Percentiles rank a stretch among this genome's conserved stretches.
Evolutionary conservation across 2,797 vertebrate species (phyloP).

Genomic region (Myiotriccus ornatus): DNA sequence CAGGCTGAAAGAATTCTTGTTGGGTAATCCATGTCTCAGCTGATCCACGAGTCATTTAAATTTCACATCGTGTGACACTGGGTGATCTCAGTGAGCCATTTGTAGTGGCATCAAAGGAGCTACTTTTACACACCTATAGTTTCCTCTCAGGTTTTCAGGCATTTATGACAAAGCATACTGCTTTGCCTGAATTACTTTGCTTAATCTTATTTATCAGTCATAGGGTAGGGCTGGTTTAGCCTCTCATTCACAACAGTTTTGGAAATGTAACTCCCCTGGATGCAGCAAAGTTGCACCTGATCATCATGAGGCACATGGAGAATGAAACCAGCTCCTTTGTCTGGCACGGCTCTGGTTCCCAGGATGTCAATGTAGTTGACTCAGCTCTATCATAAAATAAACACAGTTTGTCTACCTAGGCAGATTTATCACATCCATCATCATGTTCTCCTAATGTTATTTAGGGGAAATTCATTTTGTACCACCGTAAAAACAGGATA

Average conservation of each 20-base stretch:
- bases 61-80: background rate
- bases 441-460: background rate
- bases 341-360: background rate
- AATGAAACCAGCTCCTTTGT: slow-evolving; percentile 1
- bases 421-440: background rate
- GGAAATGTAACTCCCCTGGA: background rate
- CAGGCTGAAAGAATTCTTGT: background rate
- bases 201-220: background rate
- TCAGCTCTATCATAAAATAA: background rate
- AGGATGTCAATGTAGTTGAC: background rate
- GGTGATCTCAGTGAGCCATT: background rate
- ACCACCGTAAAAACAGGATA: background rate
- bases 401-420: background rate
- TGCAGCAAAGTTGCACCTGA: background rate
- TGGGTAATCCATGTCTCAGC: background rate
- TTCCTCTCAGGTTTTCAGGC: background rate
- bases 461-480: slow-evolving; percentile 14
- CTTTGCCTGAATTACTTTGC: background rate
- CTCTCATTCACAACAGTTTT: background rate
- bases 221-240: background rate
- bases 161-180: background rate
- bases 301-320: background rate
- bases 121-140: background rate
- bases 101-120: background rate
- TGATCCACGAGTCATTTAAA: background rate